phyloP scores from a whole-genome alignment of 2,113 vertebrate genomes.

The Leptocoma aspasia region DNA sequence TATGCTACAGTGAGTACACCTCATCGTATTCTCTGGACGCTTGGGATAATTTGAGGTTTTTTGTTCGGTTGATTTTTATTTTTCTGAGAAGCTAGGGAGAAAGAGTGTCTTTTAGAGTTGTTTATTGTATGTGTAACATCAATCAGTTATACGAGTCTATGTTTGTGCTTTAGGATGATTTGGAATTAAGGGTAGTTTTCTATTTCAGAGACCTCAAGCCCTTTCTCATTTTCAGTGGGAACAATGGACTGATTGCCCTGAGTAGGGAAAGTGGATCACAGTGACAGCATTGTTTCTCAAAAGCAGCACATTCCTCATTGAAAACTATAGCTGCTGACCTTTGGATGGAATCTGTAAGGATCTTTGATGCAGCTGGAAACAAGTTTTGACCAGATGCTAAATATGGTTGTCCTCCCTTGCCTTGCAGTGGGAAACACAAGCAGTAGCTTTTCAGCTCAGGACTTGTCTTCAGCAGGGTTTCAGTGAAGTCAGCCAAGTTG shows the following conservation, averaged over 20 bases:
- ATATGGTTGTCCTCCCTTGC: not conserved
- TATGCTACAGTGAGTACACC: not conserved
- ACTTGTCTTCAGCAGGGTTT: slow-evolving; percentile 8
- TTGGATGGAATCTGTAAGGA: not conserved
- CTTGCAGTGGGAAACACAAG: not conserved
- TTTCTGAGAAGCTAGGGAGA: not conserved
- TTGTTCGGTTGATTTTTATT: not conserved
- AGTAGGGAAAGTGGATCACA: not conserved
- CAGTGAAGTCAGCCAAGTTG: slow-evolving; percentile 15
- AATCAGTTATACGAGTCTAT: not conserved
- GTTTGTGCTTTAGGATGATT: not conserved
- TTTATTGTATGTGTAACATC: not conserved
- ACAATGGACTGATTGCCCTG: not conserved
- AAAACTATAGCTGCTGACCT: not conserved
- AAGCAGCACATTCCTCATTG: not conserved
- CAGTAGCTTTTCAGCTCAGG: not conserved
- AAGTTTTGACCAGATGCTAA: not conserved
- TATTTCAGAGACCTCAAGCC: not conserved
- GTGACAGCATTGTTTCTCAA: slow-evolving; percentile 7
- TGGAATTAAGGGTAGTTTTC: not conserved
- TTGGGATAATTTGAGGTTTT: not conserved
- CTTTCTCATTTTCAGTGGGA: not conserved
- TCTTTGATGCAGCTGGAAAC: not conserved
- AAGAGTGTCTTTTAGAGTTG: not conserved
- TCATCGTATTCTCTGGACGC: not conserved